A percentile compares a stretch with the other conserved stretches of the same genome.
These are phyloP conservation scores for Papilio xuthus DNA, from an alignment of 1,140 invertebrate genomes.

Conservation along the genomic window DNA sequence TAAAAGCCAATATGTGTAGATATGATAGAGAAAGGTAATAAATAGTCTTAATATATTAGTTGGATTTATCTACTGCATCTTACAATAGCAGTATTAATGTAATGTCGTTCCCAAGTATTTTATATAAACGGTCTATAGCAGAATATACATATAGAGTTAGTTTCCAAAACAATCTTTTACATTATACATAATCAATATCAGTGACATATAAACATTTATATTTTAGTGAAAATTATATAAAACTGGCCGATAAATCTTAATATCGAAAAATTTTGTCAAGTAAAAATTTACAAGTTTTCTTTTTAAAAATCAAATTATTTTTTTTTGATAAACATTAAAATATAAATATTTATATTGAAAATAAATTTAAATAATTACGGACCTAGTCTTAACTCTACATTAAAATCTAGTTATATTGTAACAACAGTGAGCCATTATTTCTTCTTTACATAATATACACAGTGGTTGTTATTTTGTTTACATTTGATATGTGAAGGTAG, in stretches of 20 bases:
- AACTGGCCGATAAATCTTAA: not conserved
- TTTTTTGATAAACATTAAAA: conserved; percentile 1
- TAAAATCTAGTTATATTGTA: conserved; percentile 45
- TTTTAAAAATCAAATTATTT: not conserved
- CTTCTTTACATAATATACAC: conserved; percentile 44
- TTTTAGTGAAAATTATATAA: conserved; percentile 14
- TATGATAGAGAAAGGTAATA: not conserved
- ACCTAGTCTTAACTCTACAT: conserved; percentile 39
- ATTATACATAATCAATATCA: conserved; percentile 14
- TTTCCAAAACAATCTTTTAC: conserved; percentile 21
- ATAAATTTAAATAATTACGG: conserved; percentile 36
- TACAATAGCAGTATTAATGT: conserved; percentile 70
- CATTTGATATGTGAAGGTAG: conserved; percentile 70
- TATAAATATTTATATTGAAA: conserved; percentile 26
- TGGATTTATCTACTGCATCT: conserved; percentile 55
- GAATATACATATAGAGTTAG: conserved; percentile 36
- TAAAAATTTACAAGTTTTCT: not conserved
- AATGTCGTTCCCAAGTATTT: conserved; percentile 56
- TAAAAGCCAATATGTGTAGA: not conserved
- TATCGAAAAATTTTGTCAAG: not conserved
- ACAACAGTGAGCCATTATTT: conserved; percentile 52
- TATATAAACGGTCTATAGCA: conserved; percentile 51
- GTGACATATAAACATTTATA: conserved; percentile 26
- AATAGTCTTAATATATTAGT: conserved; percentile 30
- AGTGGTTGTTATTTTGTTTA: conserved; percentile 65